Evolutionary conservation across 2,888 invertebrate genomes (phyloP), one percentile per base, ranked within the genome.

Genomic region (Gerris lacustris): DNA sequence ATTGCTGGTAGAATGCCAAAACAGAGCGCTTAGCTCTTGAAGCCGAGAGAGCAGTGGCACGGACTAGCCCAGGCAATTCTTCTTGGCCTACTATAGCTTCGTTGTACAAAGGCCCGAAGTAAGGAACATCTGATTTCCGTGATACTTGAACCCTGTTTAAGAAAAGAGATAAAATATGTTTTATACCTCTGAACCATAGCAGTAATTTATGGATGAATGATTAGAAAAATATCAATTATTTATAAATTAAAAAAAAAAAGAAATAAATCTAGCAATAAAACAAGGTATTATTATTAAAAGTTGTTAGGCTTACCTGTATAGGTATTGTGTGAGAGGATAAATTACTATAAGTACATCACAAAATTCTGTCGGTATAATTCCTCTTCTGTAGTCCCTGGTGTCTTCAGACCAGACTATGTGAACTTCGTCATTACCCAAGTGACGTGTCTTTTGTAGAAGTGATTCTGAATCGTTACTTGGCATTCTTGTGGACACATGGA

Each of bases 331-430:
- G 77, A 97, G 83, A 5, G 98, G 97, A 83, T 99, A 98, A 77
- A 99, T 91, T 67, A 91, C 92, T 78, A 99, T 94, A 73, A 99
- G 86, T 74, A 99, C 94, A 84, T 99, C 99, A 81, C 97, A 98
- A 85, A 99, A 99, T 83, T 99, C 97, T 11, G 99, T 99, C 70
- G 98, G 96, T 79, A 99, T 90, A 77, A 97, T 96, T 79, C 96
- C 96, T 71, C 97, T 87, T 72, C 96, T 87, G 84, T 99, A 99
- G 79, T 96, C 94, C 74, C 96, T 86, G 81, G 87, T 87, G 82
- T 99, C 96, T 79, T 99, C 99, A 69, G 96, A 96, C 99, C 99
- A 99, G 45, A 99, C 96, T 74, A 99, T 95, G 80, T 98, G 98
- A 72, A 99, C 94, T 81, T 98, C 97, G 81, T 98, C 97, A 82